Evolutionary conservation across 2,888 invertebrate genomes (phyloP).

Genomic region (Cheilosia pagana): DNA sequence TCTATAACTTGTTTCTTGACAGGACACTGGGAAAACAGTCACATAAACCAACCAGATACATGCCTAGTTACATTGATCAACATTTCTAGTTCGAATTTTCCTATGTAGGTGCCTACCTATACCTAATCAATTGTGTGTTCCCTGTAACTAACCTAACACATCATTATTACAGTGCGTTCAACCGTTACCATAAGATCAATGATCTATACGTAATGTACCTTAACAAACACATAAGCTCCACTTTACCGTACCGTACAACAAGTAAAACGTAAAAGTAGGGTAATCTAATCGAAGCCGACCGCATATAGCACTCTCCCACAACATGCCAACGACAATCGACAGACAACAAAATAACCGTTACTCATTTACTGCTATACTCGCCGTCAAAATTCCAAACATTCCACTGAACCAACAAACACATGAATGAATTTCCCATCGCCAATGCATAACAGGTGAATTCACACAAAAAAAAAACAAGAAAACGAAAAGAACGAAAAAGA

Average conservation of each 20-base stretch:
- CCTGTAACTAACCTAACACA: too few relatives aligned
- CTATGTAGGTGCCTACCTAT: too few relatives aligned
- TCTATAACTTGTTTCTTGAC: too few relatives aligned
- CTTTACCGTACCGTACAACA: not conserved
- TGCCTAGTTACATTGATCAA: too few relatives aligned
- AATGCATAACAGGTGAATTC: conserved; percentile 73
- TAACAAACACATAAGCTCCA: not conserved
- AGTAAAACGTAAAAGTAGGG: too few relatives aligned
- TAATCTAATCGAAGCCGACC: conserved; percentile 23
- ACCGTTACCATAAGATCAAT: conserved; percentile 7
- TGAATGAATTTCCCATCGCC: conserved; percentile 66
- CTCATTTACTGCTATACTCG: conserved; percentile 67
- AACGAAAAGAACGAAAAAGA: conserved; percentile 33
- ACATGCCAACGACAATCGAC: conserved; percentile 7
- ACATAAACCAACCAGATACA: too few relatives aligned
- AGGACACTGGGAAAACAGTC: too few relatives aligned
- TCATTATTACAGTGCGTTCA: too few relatives aligned
- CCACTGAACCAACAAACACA: conserved; percentile 65
- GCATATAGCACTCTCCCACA: conserved; percentile 13
- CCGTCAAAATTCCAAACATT: conserved; percentile 60
- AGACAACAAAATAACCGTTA: conserved; percentile 48
- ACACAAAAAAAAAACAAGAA: conserved; percentile 52
- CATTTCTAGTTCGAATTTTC: too few relatives aligned
- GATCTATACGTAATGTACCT: not conserved
- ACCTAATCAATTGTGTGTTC: too few relatives aligned